A percentile compares a stretch with the other conserved stretches of the same genome.
These are phyloP conservation scores for Acrobasis suavella DNA, from an alignment of 2,888 invertebrate species.

Conservation along the genomic window DNA sequence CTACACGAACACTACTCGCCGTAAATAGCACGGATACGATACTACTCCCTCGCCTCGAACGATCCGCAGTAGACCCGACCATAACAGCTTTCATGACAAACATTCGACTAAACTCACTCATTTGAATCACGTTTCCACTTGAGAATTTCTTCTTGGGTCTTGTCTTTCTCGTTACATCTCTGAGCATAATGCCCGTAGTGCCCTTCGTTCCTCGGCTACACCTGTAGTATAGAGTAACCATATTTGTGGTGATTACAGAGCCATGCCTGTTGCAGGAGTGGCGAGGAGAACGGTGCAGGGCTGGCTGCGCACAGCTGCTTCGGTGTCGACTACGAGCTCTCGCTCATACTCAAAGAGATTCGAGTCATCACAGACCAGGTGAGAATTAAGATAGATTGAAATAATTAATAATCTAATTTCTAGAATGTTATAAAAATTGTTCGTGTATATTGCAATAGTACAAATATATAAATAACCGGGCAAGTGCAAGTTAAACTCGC, in stretches of 20 bases:
- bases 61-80: conserved; percentile 78
- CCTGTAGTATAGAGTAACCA: conserved; percentile 71
- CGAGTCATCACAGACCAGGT: conserved; percentile 95
- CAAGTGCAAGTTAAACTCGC: too few species aligned
- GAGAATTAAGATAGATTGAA: conserved; percentile 28
- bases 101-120: conserved; percentile 42
- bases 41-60: conserved; percentile 75
- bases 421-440: too few species aligned
- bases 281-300: conserved; percentile 87
- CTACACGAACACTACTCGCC: conserved; percentile 83
- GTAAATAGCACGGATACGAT: conserved; percentile 82
- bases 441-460: too few species aligned
- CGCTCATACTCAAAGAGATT: conserved; percentile 96
- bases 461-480: too few species aligned
- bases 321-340: conserved; percentile 96
- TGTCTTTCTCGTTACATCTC: conserved; percentile 54
- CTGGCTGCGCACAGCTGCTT: conserved; percentile 93
- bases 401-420: background rate
- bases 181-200: conserved; percentile 73
- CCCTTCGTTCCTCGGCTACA: conserved; percentile 75
- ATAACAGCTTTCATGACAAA: conserved; percentile 60
- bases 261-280: conserved; percentile 69
- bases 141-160: conserved; percentile 57
- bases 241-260: conserved; percentile 74
- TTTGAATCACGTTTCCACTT: conserved; percentile 47